Evolutionary conservation across 2,888 invertebrate species (phyloP), one percentile per base, ranked within the genome.

Genomic region (Rhingia campestris): DNA sequence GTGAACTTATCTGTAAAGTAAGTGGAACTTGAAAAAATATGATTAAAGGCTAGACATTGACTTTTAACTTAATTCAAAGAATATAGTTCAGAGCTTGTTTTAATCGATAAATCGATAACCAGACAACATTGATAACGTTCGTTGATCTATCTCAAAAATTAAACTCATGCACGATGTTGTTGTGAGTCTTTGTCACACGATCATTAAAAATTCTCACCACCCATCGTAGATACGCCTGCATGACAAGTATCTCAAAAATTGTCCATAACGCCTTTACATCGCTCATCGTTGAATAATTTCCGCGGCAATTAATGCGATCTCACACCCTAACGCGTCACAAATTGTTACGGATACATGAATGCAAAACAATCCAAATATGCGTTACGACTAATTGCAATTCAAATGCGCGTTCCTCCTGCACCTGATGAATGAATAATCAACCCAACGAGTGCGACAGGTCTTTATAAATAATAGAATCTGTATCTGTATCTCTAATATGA

Each of bases 361-460:
- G 39, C 43, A 39, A 33, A 47, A 45, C 63, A 54, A 47, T 32
- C 30, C 12, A 53, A 53, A 70, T 43, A 64, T 41, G 37, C 41
- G 69, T 63, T 45, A 14, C 4, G 12, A 67, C 47, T 56, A 63
- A 80, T 80, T 67, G 47, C 41, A 63, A 74, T 64, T 74, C 53
- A 69, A 61, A 64, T 58, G 39, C 39, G 54, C 14, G 9, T 43
- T 56, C 12, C 33, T 51, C 33, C 39, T 79, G 73, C 63, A 79
- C 53, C 64, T 72, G 72, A 63, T 73, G 69, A 84, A 64, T 69
- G 63, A 73, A 58, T 47, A 56, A 74, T 54, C 37, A 32, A 6
- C 14, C 5, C 12, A n/a, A 7, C 9, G 6, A 6, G 14, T 35
- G 32, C 53, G 39, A 51, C 39, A 14, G 59, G 22, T 53, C 56